phyloP scores from a whole-genome alignment of 2,113 vertebrate species.

The Apodemus speciosus region DNA sequence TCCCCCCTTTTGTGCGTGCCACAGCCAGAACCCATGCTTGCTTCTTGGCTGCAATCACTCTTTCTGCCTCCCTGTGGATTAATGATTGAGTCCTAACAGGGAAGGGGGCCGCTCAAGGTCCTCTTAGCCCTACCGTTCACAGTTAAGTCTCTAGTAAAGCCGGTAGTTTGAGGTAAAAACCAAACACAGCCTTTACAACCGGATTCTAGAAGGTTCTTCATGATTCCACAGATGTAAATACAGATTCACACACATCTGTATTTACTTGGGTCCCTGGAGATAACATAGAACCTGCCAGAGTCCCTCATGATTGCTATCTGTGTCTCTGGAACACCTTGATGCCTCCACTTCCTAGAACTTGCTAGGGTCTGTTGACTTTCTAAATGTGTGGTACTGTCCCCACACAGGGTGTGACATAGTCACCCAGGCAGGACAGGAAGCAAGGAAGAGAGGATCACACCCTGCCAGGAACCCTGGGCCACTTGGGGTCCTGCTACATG shows the following conservation, averaged over 20 bases:
- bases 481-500: not conserved
- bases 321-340: not conserved
- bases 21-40: not conserved
- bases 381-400: not conserved
- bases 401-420: not conserved
- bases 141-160: not conserved
- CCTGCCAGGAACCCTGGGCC: not conserved
- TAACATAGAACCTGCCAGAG: not conserved
- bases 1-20: not conserved
- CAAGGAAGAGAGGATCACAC: not conserved
- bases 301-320: not conserved
- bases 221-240: not conserved
- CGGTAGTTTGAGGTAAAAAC: not conserved
- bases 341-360: constrained; percentile 8
- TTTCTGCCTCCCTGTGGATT: not conserved
- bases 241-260: not conserved
- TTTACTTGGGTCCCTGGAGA: not conserved
- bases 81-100: fast-evolving
- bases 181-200: not conserved
- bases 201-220: constrained; percentile 36
- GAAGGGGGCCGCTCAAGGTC: not conserved
- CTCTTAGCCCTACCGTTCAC: not conserved
- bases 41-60: not conserved
- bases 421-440: constrained; percentile 30
- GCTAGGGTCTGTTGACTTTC: constrained; percentile 22